Conservation (phyloP, 2,797 vertebrate species). For the Pachyuromys duprasi region DNA sequence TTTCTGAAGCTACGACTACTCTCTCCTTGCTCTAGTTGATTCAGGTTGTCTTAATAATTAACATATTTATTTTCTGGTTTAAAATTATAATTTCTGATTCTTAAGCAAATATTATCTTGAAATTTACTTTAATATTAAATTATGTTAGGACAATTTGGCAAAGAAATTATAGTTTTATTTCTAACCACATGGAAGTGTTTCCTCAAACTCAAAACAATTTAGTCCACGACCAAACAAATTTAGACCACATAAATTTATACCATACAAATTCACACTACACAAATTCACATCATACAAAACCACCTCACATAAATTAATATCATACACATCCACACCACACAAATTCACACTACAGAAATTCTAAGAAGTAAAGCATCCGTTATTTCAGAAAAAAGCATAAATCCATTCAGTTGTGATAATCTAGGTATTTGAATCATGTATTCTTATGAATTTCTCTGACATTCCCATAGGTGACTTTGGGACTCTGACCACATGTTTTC, state of each 20-base stretch:
- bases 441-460: too few species aligned
- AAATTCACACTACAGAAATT: background rate
- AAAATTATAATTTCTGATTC: background rate
- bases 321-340: background rate
- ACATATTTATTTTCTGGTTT: background rate
- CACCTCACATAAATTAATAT: background rate
- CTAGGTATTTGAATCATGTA: background rate
- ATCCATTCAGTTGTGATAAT: background rate
- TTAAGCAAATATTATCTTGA: constrained; percentile 4
- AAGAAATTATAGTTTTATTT: constrained; percentile 27
- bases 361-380: background rate
- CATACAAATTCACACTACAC: background rate
- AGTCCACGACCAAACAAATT: background rate
- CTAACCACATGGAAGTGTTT: background rate
- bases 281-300: background rate
- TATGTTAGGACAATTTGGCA: background rate
- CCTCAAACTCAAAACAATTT: constrained; percentile 13
- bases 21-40: background rate
- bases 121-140: background rate
- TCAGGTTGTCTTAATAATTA: background rate
- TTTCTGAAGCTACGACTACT: background rate
- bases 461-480: background rate
- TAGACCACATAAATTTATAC: background rate
- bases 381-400: background rate
- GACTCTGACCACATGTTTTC: background rate